phyloP scores from a whole-genome alignment of 30 jellyfish, hydroid and myxozoan species.

The Rhopilema esculentum region DNA sequence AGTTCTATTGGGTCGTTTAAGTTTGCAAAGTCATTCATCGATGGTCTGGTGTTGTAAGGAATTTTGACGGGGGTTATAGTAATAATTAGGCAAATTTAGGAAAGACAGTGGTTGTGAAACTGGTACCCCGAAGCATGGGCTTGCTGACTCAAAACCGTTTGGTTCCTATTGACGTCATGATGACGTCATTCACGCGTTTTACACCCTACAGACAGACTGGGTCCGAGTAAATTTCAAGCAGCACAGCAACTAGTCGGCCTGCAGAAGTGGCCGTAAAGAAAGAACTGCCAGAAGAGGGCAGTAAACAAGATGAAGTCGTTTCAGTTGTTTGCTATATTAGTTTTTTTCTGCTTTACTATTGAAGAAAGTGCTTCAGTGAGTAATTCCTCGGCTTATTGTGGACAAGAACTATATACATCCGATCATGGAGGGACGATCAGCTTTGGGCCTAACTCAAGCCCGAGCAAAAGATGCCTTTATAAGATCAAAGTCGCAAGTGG shows the following conservation, averaged over 20 bases:
- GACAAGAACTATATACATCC: constrained; percentile 27
- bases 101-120: too few relatives aligned
- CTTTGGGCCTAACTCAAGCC: neutral
- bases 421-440: constrained; percentile 40
- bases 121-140: too few relatives aligned
- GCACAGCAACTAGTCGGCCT: neutral
- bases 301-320: neutral
- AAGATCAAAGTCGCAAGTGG: constrained; percentile 13
- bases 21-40: too few relatives aligned
- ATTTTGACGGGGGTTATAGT: too few relatives aligned
- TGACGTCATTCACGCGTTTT: too few relatives aligned
- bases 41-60: too few relatives aligned
- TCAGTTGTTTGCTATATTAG: neutral
- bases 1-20: too few relatives aligned
- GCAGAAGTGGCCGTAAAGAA: too few relatives aligned
- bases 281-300: neutral
- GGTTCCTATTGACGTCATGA: too few relatives aligned
- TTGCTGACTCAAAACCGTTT: too few relatives aligned
- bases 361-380: neutral
- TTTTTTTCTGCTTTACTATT: neutral
- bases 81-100: too few relatives aligned
- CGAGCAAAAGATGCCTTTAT: constrained; percentile 43
- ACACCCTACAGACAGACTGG: neutral
- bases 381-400: constrained; percentile 23
- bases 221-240: neutral